Conservation (phyloP, 2,888 invertebrate genomes). For the Cheilosia pagana region DNA sequence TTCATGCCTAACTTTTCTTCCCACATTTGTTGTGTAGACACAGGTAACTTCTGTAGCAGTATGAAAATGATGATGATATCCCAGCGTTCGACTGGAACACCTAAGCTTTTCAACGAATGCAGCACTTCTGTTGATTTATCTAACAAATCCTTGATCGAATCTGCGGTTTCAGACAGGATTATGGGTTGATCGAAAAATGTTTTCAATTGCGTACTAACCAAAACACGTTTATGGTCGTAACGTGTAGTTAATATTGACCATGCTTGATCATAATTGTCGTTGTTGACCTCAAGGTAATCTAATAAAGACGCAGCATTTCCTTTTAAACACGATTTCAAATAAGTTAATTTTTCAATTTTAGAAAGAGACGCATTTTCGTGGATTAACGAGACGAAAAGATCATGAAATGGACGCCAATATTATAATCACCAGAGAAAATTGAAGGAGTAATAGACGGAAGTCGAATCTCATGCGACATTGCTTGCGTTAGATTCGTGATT, state of each 20-base stretch:
- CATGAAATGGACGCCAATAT: constrained; percentile 24
- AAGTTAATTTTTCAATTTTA: background rate
- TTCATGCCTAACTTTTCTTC: constrained; percentile 25
- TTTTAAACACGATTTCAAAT: constrained; percentile 18
- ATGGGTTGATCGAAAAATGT: constrained; percentile 11
- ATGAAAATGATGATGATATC: constrained; percentile 7
- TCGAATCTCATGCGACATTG: constrained; percentile 9
- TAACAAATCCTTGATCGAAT: constrained; percentile 3
- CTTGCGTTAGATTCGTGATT: too few relatives aligned
- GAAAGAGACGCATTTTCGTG: constrained; percentile 6
- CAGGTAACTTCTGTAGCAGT: background rate
- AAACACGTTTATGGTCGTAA: constrained; percentile 34
- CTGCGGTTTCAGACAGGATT: constrained; percentile 1
- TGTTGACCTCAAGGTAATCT: constrained; percentile 17
- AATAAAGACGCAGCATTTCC: background rate
- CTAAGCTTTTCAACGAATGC: background rate
- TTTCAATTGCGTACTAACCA: constrained; percentile 23
- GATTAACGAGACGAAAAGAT: constrained; percentile 12
- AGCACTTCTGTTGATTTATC: constrained; percentile 13
- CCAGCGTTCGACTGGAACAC: constrained; percentile 7
- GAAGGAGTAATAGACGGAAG: constrained; percentile 16
- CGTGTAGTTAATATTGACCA: constrained; percentile 28
- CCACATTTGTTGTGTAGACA: constrained; percentile 31
- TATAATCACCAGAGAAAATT: constrained; percentile 12
- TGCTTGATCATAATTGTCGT: constrained; percentile 15